Conservation (phyloP, 2,888 invertebrate species). For the Macrosoma leucophasiata region DNA sequence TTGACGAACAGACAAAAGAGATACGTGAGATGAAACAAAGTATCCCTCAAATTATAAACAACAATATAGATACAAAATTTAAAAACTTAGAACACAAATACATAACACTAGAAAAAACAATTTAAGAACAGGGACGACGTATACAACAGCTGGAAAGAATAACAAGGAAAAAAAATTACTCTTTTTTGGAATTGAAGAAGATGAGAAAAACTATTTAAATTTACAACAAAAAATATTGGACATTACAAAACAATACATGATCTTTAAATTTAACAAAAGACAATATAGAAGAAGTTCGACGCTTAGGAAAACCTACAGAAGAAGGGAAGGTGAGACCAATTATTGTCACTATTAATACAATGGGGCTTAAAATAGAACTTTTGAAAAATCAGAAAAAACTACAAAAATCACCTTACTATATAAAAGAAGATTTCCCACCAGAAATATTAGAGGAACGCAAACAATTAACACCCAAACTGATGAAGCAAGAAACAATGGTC, state of each 20-base stretch:
- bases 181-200: slow-evolving; percentile 12
- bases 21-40: too few species aligned
- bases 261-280: too few species aligned
- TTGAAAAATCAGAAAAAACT: slow-evolving; percentile 17
- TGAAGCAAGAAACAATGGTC: slow-evolving; percentile 13
- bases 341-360: slow-evolving; percentile 16
- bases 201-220: slow-evolving; percentile 6
- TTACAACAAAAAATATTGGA: slow-evolving; percentile 6
- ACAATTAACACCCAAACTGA: slow-evolving; percentile 18
- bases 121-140: too few species aligned
- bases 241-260: too few species aligned
- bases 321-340: slow-evolving; percentile 20
- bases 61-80: too few species aligned
- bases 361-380: slow-evolving; percentile 19
- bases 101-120: too few species aligned
- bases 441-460: slow-evolving; percentile 19
- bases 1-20: too few species aligned
- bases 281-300: too few species aligned
- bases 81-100: too few species aligned
- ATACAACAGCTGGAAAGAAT: neutral
- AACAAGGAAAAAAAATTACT: slow-evolving; percentile 13
- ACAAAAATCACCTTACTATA: slow-evolving; percentile 10
- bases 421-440: slow-evolving; percentile 19
- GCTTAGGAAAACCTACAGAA: too few species aligned
- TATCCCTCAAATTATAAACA: too few species aligned